Evolutionary conservation across 2,113 vertebrate genomes (phyloP).

Genomic region (Cnemophilus loriae): DNA sequence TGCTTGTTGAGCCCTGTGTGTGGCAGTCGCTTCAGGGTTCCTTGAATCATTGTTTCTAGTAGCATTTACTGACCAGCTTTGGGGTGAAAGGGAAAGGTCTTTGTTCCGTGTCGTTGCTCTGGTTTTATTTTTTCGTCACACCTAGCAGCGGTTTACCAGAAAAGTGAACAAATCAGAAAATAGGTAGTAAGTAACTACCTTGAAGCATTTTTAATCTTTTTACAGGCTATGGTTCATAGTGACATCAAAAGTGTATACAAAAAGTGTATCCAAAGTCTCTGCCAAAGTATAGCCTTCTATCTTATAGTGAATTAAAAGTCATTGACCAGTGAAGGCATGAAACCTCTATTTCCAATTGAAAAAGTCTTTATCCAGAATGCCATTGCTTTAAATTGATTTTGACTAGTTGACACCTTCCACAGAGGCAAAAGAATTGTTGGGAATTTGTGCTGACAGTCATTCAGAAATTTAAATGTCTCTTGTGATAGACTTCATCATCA

Average conservation of each 20-base stretch:
- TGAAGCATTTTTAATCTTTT: not conserved
- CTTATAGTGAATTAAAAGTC: not conserved
- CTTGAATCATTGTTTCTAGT: not conserved
- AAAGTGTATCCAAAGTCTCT: not conserved
- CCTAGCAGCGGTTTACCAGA: not conserved
- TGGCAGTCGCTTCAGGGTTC: rapidly evolving
- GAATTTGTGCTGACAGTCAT: not conserved
- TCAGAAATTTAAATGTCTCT: not conserved
- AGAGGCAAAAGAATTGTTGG: not conserved
- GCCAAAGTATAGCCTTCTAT: not conserved
- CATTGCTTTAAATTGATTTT: not conserved
- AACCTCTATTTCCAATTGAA: not conserved
- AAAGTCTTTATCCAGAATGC: not conserved
- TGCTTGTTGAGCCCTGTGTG: not conserved
- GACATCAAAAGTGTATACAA: not conserved
- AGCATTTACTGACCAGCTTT: not conserved
- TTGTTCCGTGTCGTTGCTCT: not conserved
- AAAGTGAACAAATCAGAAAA: not conserved
- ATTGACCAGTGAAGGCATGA: not conserved
- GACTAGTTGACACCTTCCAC: not conserved
- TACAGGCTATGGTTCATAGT: not conserved
- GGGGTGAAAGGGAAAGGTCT: too few species aligned
- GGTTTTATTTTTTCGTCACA: not conserved
- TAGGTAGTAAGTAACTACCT: not conserved
- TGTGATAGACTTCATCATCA: not conserved